A percentile compares a stretch with the other conserved stretches of the same genome.
phyloP scores from a whole-genome alignment of 2,888 invertebrate genomes.

The Pterostichus madidus region DNA sequence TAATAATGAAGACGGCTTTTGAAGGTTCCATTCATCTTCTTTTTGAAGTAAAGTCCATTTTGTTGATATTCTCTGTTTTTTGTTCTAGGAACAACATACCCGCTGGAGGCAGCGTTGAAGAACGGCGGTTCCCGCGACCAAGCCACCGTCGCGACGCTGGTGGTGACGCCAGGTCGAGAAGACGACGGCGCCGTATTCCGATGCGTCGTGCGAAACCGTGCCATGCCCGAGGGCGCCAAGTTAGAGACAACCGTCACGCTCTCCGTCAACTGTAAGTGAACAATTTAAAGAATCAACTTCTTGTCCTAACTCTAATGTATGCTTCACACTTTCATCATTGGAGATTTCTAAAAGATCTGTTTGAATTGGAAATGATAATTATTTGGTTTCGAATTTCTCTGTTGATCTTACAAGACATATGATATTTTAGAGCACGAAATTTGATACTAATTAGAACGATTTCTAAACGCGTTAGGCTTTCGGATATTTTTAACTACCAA shows the following conservation, averaged over 20 bases:
- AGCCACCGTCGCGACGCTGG: constrained; percentile 87
- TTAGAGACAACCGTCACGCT: constrained; percentile 89
- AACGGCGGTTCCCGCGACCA: constrained; percentile 87
- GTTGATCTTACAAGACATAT: background rate
- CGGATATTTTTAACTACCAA: too few species aligned
- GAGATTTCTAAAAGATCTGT: background rate
- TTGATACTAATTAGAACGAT: background rate
- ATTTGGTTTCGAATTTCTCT: background rate
- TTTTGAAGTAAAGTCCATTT: too few species aligned
- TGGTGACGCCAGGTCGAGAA: constrained; percentile 88
- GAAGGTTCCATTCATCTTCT: too few species aligned
- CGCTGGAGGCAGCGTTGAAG: constrained; percentile 84
- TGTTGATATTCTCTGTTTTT: background rate
- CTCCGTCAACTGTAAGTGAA: constrained; percentile 92
- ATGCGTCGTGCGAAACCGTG: constrained; percentile 94
- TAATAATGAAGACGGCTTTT: too few species aligned
- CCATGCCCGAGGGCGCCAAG: constrained; percentile 89
- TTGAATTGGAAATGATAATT: constrained; percentile 36
- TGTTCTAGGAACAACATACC: constrained; percentile 82
- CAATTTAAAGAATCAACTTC: constrained; percentile 34
- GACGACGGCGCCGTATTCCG: constrained; percentile 91
- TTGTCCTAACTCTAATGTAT: background rate
- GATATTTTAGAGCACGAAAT: background rate
- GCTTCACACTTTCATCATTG: constrained; percentile 18
- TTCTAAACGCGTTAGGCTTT: too few species aligned